A percentile compares a stretch with the other conserved stretches of the same genome.
These are phyloP conservation scores for Phragmatobia fuliginosa DNA, from an alignment of 2,888 invertebrate genomes.

Conservation along the genomic window DNA sequence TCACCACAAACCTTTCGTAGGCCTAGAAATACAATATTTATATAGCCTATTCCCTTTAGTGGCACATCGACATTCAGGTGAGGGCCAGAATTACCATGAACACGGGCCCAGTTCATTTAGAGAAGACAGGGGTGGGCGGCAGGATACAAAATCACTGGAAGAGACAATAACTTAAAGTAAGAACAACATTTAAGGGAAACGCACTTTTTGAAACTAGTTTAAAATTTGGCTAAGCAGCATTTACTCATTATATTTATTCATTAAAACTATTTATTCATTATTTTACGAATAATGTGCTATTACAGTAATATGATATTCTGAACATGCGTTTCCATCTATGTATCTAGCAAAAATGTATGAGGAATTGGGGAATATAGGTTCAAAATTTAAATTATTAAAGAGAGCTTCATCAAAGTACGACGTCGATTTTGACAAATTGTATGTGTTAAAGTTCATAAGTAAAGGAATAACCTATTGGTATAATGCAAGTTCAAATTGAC, in stretches of 20 bases:
- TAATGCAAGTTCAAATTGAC: neutral
- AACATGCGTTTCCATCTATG: no score
- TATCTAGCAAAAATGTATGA: no score
- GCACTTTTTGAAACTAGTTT: neutral
- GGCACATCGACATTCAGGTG: slow-evolving; percentile 74
- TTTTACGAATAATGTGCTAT: no score
- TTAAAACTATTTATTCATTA: no score
- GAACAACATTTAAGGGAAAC: neutral
- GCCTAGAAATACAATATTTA: slow-evolving; percentile 68
- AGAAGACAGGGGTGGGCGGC: slow-evolving; percentile 58
- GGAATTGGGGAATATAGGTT: neutral
- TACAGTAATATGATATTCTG: no score
- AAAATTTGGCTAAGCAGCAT: neutral
- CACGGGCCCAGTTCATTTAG: slow-evolving; percentile 75
- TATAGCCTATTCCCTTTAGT: slow-evolving; percentile 64
- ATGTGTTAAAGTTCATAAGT: no score
- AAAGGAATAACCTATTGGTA: neutral
- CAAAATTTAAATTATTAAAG: no score
- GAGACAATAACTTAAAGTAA: neutral
- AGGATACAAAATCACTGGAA: slow-evolving; percentile 50
- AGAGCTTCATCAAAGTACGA: no score
- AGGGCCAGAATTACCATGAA: slow-evolving; percentile 79
- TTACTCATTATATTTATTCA: no score
- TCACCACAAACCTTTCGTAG: slow-evolving; percentile 40
- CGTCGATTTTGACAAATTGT: no score